Percentiles rank a stretch among this genome's conserved stretches.
These are phyloP conservation scores for Zoanthus sociatus DNA, from an alignment of 92 coral and sea anemone species.

Conservation along the genomic window DNA sequence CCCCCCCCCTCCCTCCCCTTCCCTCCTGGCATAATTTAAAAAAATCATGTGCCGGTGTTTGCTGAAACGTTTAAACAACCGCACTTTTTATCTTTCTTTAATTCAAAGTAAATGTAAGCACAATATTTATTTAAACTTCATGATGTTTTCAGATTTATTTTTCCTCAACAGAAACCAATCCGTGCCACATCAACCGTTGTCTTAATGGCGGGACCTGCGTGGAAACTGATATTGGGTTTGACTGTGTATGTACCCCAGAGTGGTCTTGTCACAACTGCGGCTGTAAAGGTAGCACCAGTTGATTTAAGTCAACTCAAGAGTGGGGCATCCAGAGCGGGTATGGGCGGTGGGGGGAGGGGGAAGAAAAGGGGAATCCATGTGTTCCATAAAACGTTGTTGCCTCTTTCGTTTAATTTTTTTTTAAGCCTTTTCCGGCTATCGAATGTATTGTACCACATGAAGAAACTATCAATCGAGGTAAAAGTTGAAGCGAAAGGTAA, in stretches of 20 bases:
- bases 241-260: conserved; percentile 77
- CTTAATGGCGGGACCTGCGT: conserved; percentile 91
- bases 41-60: neutral
- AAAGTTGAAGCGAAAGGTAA: no score
- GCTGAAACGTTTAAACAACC: neutral
- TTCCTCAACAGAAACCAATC: conserved; percentile 63
- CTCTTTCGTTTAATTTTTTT: no score
- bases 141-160: neutral
- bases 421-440: no score
- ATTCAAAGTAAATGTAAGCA: neutral
- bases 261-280: conserved; percentile 93
- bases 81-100: neutral
- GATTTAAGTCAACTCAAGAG: no score
- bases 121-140: neutral
- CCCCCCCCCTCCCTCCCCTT: neutral
- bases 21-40: neutral
- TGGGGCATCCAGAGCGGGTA: no score
- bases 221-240: conserved; percentile 70
- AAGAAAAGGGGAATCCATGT: no score
- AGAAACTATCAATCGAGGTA: no score
- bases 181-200: conserved; percentile 87
- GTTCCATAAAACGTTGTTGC: no score
- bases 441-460: no score
- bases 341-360: no score
- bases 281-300: conserved; percentile 71